Evolutionary conservation across 2,888 invertebrate species (phyloP), one percentile per base, ranked within the genome.

Genomic region (Formica aserva): DNA sequence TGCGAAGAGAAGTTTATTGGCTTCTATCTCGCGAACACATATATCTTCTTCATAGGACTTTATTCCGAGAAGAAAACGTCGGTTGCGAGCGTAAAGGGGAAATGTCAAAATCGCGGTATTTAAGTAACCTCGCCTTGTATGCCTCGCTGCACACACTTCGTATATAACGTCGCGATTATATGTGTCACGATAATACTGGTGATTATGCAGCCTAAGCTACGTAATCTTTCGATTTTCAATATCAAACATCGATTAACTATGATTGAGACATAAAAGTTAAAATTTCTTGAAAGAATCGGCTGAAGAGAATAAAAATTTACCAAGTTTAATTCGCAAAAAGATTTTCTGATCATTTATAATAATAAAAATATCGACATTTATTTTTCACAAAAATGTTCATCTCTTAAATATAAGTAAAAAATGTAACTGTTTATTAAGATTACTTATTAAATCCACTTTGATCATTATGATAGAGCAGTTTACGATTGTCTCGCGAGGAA

Each of bases 51-150:
- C 71, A 57, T 57, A n/a, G 26, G 52, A 72, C 52, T 85, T 71
- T 32, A 15, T 45, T 29, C 22, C 52, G 38, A 81, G 62, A 83
- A 77, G 67, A 67, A 82, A 85, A 78, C 67, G 78, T 65, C 75
- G 82, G 15, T 85, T 85, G 81, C 84, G 63, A 77, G 52, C 60
- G 76, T 45, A 78, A 38, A 82, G 75, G 76, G 75, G 85, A 88
- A 88, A 89, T 90, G 89, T 91, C 86, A 90, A 85, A 86, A 91
- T 80, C 72, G 22, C 72, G 45, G 72, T 72, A 72, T 72, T 80
- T 72, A 62, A 60, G 60, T 72, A 62, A 80, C 78, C 62, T 55
- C 48, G 26, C 66, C 66, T 62, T 62, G 32, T 62, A 65, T 18
- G 22, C 38, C 22, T 65, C 65, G 41, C 22, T 41, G 65, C 41